Percentiles rank a stretch among this genome's conserved stretches.
Conservation (phyloP, 2,888 invertebrate species). For the Keiferia lycopersicella region DNA sequence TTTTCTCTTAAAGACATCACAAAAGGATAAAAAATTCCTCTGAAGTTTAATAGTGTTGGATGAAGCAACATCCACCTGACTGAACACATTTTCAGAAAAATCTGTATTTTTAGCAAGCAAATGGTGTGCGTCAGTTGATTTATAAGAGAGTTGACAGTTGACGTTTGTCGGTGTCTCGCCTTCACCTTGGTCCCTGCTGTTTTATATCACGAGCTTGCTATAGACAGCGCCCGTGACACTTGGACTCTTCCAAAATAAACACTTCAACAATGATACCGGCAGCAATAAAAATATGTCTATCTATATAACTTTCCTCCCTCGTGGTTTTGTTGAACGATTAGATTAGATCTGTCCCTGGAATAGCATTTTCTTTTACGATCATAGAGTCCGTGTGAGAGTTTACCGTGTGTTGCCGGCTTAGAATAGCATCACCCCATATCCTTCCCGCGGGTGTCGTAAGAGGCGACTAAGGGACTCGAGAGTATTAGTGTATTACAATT, state of each 20-base stretch:
- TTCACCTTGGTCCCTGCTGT: slow-evolving; percentile 75
- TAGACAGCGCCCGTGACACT: slow-evolving; percentile 71
- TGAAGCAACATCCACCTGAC: neutral
- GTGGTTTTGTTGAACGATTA: slow-evolving; percentile 11
- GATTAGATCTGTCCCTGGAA: slow-evolving; percentile 1
- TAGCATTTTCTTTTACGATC: slow-evolving; percentile 2
- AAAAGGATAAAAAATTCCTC: neutral
- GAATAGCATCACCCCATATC: too few relatives aligned
- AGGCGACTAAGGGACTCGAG: too few relatives aligned
- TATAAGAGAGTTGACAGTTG: slow-evolving; percentile 64
- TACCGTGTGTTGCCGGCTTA: too few relatives aligned
- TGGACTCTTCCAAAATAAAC: slow-evolving; percentile 68
- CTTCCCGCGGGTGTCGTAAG: too few relatives aligned
- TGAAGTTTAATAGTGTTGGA: neutral
- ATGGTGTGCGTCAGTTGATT: slow-evolving; percentile 61
- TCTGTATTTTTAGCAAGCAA: slow-evolving; percentile 39
- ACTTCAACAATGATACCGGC: slow-evolving; percentile 63
- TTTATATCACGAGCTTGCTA: slow-evolving; percentile 66
- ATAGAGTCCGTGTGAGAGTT: too few relatives aligned
- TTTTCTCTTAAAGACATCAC: neutral
- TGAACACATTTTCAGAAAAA: slow-evolving; percentile 10
- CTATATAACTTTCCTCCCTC: slow-evolving; percentile 38
- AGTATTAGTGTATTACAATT: too few relatives aligned
- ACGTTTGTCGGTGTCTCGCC: slow-evolving; percentile 59
- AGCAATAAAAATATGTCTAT: slow-evolving; percentile 59